Conservation (phyloP, 1,140 invertebrate species). For the Drosophila ohnishii region DNA sequence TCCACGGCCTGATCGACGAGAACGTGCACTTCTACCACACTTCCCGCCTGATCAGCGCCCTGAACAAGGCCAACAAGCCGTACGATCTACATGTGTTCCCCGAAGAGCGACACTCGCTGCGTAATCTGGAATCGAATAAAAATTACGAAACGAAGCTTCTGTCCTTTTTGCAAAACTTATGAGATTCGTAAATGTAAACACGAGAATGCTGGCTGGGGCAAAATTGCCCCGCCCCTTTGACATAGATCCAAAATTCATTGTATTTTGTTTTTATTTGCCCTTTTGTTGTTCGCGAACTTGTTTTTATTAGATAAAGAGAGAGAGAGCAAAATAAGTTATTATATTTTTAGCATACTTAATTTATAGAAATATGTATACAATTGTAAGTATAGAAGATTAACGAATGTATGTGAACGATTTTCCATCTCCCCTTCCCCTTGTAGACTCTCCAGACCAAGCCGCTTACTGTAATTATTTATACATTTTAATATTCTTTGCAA, state of each 20-base stretch:
- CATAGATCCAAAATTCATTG: conserved; percentile 27
- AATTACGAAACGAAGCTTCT: conserved; percentile 97
- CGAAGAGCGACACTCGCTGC: conserved; percentile 95
- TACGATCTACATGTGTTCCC: conserved; percentile 97
- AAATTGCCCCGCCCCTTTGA: conserved; percentile 5
- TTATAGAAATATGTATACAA: conserved; percentile 27
- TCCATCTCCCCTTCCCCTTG: conserved; percentile 30
- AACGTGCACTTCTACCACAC: conserved; percentile 99
- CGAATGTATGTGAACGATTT: conserved; percentile 17
- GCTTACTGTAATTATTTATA: conserved; percentile 66
- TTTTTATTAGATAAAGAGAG: conserved; percentile 49
- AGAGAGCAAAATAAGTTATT: conserved; percentile 24
- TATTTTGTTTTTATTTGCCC: conserved; percentile 37
- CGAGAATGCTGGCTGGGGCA: conserved; percentile 29
- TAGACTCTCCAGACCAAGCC: conserved; percentile 36
- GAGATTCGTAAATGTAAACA: conserved; percentile 78
- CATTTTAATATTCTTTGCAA: conserved; percentile 17
- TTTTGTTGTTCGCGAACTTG: conserved; percentile 38
- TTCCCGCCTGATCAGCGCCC: conserved; percentile 93
- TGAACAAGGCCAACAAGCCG: conserved; percentile 95
- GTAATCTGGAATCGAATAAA: conserved; percentile 96
- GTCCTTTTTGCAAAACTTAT: conserved; percentile 96
- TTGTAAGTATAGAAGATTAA: conserved; percentile 41
- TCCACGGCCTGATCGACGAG: conserved; percentile 99
- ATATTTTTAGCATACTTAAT: conserved; percentile 36